Conservation (phyloP, 92 coral and sea anemone species). For the Porites lobata region DNA sequence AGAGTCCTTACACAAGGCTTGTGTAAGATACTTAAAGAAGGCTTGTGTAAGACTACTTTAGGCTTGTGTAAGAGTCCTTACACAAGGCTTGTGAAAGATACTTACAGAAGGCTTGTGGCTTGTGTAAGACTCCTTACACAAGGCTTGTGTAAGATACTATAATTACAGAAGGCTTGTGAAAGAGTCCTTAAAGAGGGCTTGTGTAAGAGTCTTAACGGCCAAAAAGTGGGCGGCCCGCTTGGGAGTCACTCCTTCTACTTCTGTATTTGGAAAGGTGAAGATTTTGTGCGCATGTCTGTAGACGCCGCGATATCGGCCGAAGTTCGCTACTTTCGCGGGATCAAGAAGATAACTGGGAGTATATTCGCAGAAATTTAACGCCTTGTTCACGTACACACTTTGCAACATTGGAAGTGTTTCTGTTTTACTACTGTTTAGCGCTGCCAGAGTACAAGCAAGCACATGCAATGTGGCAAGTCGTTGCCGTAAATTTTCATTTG, state of each 20-base stretch:
- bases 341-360: slow-evolving; percentile 35
- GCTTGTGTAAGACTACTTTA: too few relatives aligned
- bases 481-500: slow-evolving; percentile 25
- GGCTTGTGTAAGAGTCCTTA: too few relatives aligned
- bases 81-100: too few relatives aligned
- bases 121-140: too few relatives aligned
- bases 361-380: slow-evolving; percentile 14
- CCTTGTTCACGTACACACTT: neutral
- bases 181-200: too few relatives aligned
- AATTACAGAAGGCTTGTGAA: too few relatives aligned
- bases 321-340: neutral
- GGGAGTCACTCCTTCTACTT: neutral
- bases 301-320: slow-evolving; percentile 22
- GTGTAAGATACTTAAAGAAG: too few relatives aligned
- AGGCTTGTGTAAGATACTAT: too few relatives aligned
- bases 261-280: slow-evolving; percentile 1
- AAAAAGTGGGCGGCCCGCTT: too few relatives aligned
- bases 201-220: too few relatives aligned
- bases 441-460: neutral
- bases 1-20: too few relatives aligned
- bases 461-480: slow-evolving; percentile 2
- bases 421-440: neutral
- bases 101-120: too few relatives aligned
- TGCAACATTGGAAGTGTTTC: neutral
- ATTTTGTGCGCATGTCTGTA: slow-evolving; percentile 19